phyloP scores from a whole-genome alignment of 2,888 invertebrate genomes.

The Odontomyia ornata region DNA sequence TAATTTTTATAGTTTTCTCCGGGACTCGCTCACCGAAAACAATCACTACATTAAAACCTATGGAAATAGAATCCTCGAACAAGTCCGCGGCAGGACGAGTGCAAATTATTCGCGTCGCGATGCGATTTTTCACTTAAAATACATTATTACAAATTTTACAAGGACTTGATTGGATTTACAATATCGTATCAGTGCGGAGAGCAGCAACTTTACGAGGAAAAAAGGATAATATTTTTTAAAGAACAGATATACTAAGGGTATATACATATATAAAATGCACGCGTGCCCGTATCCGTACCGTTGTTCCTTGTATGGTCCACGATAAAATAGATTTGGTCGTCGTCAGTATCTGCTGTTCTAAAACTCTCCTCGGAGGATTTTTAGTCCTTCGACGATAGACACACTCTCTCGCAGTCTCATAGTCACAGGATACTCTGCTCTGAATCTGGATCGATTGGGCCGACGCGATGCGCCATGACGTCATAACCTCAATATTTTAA shows the following conservation, averaged over 20 bases:
- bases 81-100: background rate
- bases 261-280: slow-evolving; percentile 36
- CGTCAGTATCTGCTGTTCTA: slow-evolving; percentile 40
- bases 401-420: slow-evolving; percentile 12
- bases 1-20: slow-evolving; percentile 16
- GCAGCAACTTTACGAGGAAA: slow-evolving; percentile 35
- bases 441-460: slow-evolving; percentile 43
- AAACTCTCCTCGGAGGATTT: slow-evolving; percentile 41
- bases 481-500: slow-evolving; percentile 46
- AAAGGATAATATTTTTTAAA: slow-evolving; percentile 28
- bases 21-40: slow-evolving; percentile 13
- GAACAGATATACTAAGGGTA: slow-evolving; percentile 31
- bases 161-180: slow-evolving; percentile 13
- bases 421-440: slow-evolving; percentile 34
- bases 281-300: slow-evolving; percentile 39
- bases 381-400: slow-evolving; percentile 20
- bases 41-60: slow-evolving; percentile 21
- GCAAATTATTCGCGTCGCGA: slow-evolving; percentile 29
- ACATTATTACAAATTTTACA: slow-evolving; percentile 26
- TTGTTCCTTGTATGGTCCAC: slow-evolving; percentile 40
- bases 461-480: slow-evolving; percentile 47
- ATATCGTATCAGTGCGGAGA: slow-evolving; percentile 13
- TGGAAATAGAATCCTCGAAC: background rate
- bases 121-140: slow-evolving; percentile 19
- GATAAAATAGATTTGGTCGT: slow-evolving; percentile 22